phyloP scores from a whole-genome alignment of 2,113 vertebrate genomes.

The Plecotus auritus region DNA sequence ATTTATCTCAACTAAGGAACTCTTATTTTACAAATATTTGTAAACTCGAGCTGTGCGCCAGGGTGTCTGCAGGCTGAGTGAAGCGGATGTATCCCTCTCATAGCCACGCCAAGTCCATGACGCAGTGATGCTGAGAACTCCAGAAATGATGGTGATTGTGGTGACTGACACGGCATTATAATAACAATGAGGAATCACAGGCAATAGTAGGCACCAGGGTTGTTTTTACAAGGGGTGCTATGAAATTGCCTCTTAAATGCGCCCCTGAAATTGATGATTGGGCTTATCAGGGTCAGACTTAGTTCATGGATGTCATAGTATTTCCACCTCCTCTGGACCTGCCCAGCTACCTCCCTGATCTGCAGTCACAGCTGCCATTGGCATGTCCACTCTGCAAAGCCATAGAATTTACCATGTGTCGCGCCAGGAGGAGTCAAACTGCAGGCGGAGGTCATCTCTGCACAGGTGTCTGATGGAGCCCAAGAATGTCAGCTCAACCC shows the following conservation, averaged over 20 bases:
- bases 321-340: neutral
- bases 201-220: neutral
- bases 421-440: neutral
- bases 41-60: neutral
- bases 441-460: too few species aligned
- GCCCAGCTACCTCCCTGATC: neutral
- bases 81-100: neutral
- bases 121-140: neutral
- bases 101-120: neutral
- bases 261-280: neutral
- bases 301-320: too few species aligned
- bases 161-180: neutral
- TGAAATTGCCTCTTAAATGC: neutral
- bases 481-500: neutral
- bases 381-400: neutral
- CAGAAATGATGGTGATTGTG: too few species aligned
- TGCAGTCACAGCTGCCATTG: neutral
- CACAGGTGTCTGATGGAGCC: neutral
- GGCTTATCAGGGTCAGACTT: neutral
- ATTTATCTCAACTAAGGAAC: neutral
- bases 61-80: neutral
- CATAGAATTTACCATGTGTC: neutral
- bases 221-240: neutral
- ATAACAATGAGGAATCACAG: neutral
- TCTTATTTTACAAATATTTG: neutral